phyloP scores from a whole-genome alignment of 2,797 vertebrate species.

The Astyanax mexicanus region DNA sequence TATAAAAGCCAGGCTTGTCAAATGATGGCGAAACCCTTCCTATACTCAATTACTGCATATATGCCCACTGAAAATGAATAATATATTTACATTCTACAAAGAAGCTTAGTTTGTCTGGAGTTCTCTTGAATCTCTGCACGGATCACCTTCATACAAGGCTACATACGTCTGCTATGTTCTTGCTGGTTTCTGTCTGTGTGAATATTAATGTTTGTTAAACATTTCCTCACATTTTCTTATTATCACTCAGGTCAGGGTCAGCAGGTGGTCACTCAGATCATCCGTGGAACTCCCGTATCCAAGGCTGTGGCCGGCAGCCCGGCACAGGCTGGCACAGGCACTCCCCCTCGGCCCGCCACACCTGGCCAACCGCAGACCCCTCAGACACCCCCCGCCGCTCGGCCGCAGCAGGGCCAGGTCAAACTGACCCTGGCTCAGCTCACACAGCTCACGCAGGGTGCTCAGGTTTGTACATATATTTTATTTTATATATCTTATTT shows the following conservation, averaged over 20 bases:
- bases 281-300: slow-evolving; percentile 83
- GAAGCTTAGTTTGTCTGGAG: too few relatives aligned
- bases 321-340: slow-evolving; percentile 72
- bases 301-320: slow-evolving; percentile 78
- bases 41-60: too few relatives aligned
- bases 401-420: slow-evolving; percentile 96
- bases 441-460: slow-evolving; percentile 93
- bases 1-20: too few relatives aligned
- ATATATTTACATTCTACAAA: too few relatives aligned
- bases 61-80: too few relatives aligned
- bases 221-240: neutral
- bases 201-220: neutral
- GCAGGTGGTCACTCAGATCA: slow-evolving; percentile 84
- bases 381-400: slow-evolving; percentile 64
- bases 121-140: too few relatives aligned
- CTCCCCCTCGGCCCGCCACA: slow-evolving; percentile 71
- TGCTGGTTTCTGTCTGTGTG: too few relatives aligned
- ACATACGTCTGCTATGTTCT: too few relatives aligned
- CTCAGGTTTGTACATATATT: slow-evolving; percentile 78
- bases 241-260: slow-evolving; percentile 81
- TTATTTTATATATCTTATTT: too few relatives aligned
- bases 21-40: too few relatives aligned
- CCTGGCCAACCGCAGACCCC: slow-evolving; percentile 60
- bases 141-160: too few relatives aligned
- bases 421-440: slow-evolving; percentile 98